Conservation (phyloP, 1,140 invertebrate genomes). For the Plutomurus gul region DNA sequence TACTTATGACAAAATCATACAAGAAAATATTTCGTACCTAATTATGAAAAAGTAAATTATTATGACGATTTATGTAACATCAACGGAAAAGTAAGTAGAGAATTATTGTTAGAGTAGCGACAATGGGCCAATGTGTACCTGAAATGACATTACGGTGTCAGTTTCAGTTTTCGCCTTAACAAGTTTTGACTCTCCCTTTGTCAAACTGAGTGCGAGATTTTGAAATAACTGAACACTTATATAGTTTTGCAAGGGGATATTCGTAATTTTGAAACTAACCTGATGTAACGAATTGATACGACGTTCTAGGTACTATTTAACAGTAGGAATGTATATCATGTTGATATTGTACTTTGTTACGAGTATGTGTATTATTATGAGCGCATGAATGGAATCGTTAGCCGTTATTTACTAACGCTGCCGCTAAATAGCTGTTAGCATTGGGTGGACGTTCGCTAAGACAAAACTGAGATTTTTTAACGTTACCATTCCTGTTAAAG, state of each 20-base stretch:
- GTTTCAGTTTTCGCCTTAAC: slow-evolving; percentile 22
- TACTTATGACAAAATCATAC: no score
- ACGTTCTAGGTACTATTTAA: no score
- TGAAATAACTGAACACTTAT: slow-evolving; percentile 3
- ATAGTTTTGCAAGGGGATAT: not conserved
- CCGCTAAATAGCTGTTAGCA: not conserved
- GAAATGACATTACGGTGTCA: slow-evolving; percentile 16
- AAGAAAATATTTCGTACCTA: no score
- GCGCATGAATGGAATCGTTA: not conserved
- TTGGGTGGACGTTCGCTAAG: not conserved
- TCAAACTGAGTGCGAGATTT: not conserved
- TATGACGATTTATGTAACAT: no score
- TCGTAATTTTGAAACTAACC: slow-evolving; percentile 6
- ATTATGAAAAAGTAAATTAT: no score
- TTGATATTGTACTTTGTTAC: not conserved
- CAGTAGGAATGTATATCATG: no score
- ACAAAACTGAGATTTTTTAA: slow-evolving; percentile 22
- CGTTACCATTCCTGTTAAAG: slow-evolving; percentile 20
- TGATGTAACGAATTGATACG: not conserved
- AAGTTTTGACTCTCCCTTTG: slow-evolving; percentile 14
- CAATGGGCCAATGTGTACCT: slow-evolving; percentile 20
- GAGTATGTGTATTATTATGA: not conserved
- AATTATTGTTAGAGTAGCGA: not conserved
- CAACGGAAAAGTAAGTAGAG: no score
- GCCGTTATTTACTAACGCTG: not conserved